Base-by-base conservation (phyloP, 2,888 invertebrate species). In the Petrolisthes cinctipes region DNA sequence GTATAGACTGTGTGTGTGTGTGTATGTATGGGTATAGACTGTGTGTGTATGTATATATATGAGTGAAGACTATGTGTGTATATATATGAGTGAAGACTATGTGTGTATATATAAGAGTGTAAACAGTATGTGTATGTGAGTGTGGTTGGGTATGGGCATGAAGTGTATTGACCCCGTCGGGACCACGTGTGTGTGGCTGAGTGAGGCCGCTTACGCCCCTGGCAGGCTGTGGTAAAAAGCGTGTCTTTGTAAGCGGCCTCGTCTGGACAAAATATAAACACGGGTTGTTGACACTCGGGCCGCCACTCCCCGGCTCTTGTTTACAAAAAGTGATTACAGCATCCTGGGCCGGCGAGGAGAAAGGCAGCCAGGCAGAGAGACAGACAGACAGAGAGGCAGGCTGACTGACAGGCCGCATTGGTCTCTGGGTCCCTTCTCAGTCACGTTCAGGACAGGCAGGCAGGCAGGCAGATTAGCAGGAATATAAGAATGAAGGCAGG, bases 261-360 rank as follows among this genome's bases (percentile, higher is more conserved):
- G 87, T 80, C 83, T 71, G 87, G 87, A 84, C 87, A 87, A 87
- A 87, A 87, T 87, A 87, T 87, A 87, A 87, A 87, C 87, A 87
- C 80, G 56, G 61, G 73, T 75, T 87, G 87, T 87, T 87, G 83
- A 87, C 84, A 37, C 87, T 83, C 68, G 83, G 71, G 56, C 83
- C 83, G 78, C 83, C 86, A 83, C 79, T 86, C 82, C 83, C 83
- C 83, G 71, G 87, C 80, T 68, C 87, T 73, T 87, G 87, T 87
- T 83, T 87, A 87, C 87, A 87, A 87, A 88, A 88, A 88, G 71
- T 88, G 88, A 85, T 85, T 84, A 88, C 88, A 88, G 80, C 84
- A 85, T 84, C 84, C 88, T 85, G 84, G 56, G 23, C 66, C 56
- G 73, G 56, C 56, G 80, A 79, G 57, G 88, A 51, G 76, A 54